Percentiles rank a stretch among this genome's conserved stretches.
Evolutionary conservation across 1,140 invertebrate genomes (phyloP).

Genomic region (Samia ricini): DNA sequence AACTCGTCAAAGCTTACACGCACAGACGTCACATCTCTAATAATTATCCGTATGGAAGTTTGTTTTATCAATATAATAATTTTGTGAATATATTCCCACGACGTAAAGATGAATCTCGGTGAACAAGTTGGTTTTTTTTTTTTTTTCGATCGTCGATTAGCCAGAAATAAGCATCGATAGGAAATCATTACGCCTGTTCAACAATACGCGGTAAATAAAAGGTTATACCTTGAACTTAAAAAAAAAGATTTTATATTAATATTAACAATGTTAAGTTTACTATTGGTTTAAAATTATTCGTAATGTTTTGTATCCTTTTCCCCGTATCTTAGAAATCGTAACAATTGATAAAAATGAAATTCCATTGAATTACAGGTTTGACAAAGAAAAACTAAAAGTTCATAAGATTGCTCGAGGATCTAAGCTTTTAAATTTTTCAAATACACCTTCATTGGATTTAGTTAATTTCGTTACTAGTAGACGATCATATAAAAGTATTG

Average conservation of each 20-base stretch:
- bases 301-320: background rate
- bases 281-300: background rate
- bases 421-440: no score
- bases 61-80: background rate
- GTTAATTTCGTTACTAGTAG: no score
- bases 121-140: constrained; percentile 25
- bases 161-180: constrained; percentile 9
- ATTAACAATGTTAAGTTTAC: background rate
- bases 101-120: background rate
- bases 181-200: background rate
- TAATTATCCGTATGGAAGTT: background rate
- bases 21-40: background rate
- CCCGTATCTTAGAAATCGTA: background rate
- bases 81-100: background rate
- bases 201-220: background rate
- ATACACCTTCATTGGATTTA: no score
- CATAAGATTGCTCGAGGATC: no score
- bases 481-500: no score
- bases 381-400: no score
- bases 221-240: constrained; percentile 10
- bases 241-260: background rate
- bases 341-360: no score
- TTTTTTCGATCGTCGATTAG: constrained; percentile 21
- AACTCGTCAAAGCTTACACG: background rate
- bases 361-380: no score